Evolutionary conservation across 2,113 vertebrate genomes (phyloP), one percentile per base, ranked within the genome.

Genomic region (Muntiacus muntjak): DNA sequence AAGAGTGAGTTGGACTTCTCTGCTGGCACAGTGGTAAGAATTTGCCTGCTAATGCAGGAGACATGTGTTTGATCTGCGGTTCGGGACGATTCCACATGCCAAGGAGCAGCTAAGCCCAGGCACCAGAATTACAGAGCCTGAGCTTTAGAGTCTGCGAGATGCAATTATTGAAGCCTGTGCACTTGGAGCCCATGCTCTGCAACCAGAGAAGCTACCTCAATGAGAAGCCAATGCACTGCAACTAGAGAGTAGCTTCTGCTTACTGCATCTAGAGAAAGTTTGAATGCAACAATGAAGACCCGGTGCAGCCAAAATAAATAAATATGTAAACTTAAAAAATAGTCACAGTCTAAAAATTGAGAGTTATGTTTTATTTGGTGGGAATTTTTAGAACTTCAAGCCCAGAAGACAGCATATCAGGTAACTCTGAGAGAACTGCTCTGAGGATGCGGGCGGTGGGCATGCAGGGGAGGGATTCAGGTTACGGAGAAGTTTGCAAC

Each of bases 181-280:
- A 40, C 19, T n/a, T 71, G n/a, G 19, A 71, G 67, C 19, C 67
- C 2, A 0, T 40, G 67, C 6, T 43, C 36, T 26, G 36, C 2
- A 74, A 43, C 71, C 26, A 14, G 71, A 76, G 40, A 26, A 43
- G 36, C 71, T 23, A 26, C 21, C 71, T 25, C 71, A 76, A 1
- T 43, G 36, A 74, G 71, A 43, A 76, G 71, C 36, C 25, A 25
- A 26, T 1, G 12, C 36, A 43, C 3, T 76, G 71, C n/a, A 76
- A 26, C 71, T 14, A 14, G 23, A 43, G 36, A 76, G 36, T 7
- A 43, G 71, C 71, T 76, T 26, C 71, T 76, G 40, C 40, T 26
- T 4, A 43, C 36, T 26, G 40, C 21, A 43, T 25, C 36, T 43
- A 43, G 57, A 43, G 71, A 76, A 76, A 43, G 23, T 40, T 17